Conservation (phyloP, 2,888 invertebrate species). For the Gymnoscelis rufifasciata region DNA sequence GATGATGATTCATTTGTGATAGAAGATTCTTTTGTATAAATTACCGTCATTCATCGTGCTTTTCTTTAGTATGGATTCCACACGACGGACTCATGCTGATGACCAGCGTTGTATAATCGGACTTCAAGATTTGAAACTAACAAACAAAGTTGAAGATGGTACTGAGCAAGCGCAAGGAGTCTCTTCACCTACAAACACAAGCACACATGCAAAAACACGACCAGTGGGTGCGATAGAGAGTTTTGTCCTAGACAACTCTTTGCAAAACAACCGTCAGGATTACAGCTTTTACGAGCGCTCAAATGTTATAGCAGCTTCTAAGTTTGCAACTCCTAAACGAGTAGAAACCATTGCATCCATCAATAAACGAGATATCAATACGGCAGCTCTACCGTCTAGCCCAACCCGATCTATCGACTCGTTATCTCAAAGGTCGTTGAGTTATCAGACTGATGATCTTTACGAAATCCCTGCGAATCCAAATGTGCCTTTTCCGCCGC, state of each 20-base stretch:
- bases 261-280: slow-evolving; percentile 65
- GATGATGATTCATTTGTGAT: slow-evolving; percentile 56
- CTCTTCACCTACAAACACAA: slow-evolving; percentile 58
- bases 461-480: slow-evolving; percentile 70
- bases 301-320: slow-evolving; percentile 86
- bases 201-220: slow-evolving; percentile 69
- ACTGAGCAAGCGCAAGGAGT: slow-evolving; percentile 74
- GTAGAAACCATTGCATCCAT: slow-evolving; percentile 81
- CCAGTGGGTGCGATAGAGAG: slow-evolving; percentile 83
- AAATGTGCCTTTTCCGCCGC: slow-evolving; percentile 58
- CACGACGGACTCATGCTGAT: slow-evolving; percentile 63
- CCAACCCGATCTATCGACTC: slow-evolving; percentile 81
- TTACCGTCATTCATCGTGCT: neutral
- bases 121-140: slow-evolving; percentile 74
- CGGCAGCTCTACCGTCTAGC: slow-evolving; percentile 66
- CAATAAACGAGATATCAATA: slow-evolving; percentile 65
- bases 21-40: slow-evolving; percentile 6
- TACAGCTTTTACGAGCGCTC: slow-evolving; percentile 82
- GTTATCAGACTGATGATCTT: slow-evolving; percentile 69
- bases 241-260: slow-evolving; percentile 79
- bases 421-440: slow-evolving; percentile 79
- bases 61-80: slow-evolving; percentile 53
- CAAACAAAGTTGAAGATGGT: slow-evolving; percentile 71
- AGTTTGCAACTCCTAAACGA: slow-evolving; percentile 87
- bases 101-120: slow-evolving; percentile 71